Evolutionary conservation across 2,113 vertebrate genomes (phyloP).

Genomic region (Excalfactoria chinensis): DNA sequence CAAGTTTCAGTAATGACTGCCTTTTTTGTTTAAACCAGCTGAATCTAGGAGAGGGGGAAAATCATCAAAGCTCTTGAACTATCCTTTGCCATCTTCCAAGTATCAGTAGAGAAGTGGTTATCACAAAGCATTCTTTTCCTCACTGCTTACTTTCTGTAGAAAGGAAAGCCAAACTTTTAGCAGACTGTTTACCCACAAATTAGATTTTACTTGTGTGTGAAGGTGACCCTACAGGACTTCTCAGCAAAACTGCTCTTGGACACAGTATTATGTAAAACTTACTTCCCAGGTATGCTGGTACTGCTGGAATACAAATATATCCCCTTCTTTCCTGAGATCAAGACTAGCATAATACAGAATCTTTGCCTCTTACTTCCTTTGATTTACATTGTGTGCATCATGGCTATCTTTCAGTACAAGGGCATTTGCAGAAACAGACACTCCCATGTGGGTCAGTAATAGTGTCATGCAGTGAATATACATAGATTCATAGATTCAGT

Average conservation of each 20-base stretch:
- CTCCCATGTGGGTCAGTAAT: not conserved
- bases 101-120: not conserved
- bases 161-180: not conserved
- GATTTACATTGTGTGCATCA: not conserved
- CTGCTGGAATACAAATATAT: not conserved
- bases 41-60: not conserved
- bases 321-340: not conserved
- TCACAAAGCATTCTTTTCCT: not conserved
- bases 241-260: not conserved
- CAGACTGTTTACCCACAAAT: not conserved
- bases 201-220: not conserved
- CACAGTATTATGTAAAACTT: not conserved
- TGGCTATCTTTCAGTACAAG: not conserved
- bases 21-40: not conserved
- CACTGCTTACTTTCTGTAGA: not conserved
- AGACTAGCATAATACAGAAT: not conserved
- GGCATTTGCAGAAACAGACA: not conserved
- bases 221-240: not conserved
- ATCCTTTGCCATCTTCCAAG: not conserved
- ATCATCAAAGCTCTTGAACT: not conserved
- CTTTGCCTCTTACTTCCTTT: not conserved
- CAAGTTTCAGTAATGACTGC: not conserved
- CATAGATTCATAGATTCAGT: not conserved
- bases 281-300: not conserved
- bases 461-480: not conserved